phyloP scores from a whole-genome alignment of 2,888 invertebrate genomes.

The Nemotelus nigrinus region DNA sequence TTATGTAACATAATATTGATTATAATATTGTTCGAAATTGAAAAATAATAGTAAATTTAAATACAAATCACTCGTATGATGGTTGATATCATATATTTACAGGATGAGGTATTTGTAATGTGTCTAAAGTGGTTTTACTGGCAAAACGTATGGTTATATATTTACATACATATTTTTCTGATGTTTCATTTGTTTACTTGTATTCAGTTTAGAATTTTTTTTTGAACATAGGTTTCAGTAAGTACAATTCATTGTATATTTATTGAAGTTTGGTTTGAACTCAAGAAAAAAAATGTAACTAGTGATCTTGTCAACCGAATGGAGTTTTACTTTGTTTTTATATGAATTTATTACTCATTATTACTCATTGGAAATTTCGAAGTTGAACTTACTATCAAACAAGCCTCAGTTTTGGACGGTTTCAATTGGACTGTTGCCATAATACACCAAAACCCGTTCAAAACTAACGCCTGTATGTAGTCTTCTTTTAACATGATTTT shows the following conservation, averaged over 20 bases:
- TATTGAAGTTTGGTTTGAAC: constrained; percentile 8
- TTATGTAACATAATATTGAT: background rate
- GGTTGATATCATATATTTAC: constrained; percentile 37
- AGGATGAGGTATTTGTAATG: constrained; percentile 36
- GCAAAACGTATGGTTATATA: background rate
- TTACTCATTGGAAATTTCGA: constrained; percentile 37
- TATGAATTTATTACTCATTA: background rate
- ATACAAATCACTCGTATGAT: background rate
- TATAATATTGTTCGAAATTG: background rate
- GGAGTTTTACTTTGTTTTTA: constrained; percentile 12
- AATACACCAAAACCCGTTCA: constrained; percentile 66
- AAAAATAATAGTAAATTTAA: background rate
- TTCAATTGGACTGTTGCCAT: constrained; percentile 64
- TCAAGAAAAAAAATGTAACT: background rate
- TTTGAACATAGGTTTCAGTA: background rate
- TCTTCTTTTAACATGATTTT: constrained; percentile 46
- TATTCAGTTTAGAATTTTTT: constrained; percentile 8
- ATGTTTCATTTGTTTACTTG: constrained; percentile 46
- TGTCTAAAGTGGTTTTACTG: background rate
- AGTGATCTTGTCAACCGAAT: constrained; percentile 12
- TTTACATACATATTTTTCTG: constrained; percentile 19
- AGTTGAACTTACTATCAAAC: constrained; percentile 57
- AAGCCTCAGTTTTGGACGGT: constrained; percentile 67
- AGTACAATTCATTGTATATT: constrained; percentile 7
- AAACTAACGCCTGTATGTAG: constrained; percentile 63